Evolutionary conservation across 1,140 invertebrate genomes (phyloP).

Genomic region (Choristoneura fumiferana): DNA sequence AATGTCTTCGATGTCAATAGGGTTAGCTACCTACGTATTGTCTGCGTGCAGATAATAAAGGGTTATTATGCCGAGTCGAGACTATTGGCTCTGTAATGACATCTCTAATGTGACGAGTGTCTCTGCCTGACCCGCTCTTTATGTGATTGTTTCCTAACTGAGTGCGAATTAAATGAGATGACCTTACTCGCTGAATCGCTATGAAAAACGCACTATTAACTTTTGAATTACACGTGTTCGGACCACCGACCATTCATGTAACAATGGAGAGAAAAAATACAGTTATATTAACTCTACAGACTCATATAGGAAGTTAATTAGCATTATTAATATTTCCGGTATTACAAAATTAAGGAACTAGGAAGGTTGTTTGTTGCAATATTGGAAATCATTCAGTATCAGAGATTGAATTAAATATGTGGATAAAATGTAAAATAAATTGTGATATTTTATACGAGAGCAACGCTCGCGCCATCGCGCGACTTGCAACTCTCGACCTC

Average conservation of each 20-base stretch:
- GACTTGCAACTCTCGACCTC: conserved; percentile 35
- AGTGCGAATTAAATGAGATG: not conserved
- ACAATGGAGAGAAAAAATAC: conserved; percentile 16
- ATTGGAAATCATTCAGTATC: not conserved
- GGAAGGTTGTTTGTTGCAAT: not conserved
- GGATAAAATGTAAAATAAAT: not conserved
- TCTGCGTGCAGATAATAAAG: conserved; percentile 34
- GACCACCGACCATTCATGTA: not conserved
- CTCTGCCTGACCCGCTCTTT: conserved; percentile 4
- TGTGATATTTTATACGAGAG: not conserved
- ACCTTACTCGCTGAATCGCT: conserved; percentile 1
- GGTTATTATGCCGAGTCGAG: conserved; percentile 31
- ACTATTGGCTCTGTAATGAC: conserved; percentile 26
- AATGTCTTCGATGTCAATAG: conserved; percentile 7
- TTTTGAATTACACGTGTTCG: not conserved
- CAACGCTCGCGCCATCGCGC: not conserved
- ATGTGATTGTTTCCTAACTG: not conserved
- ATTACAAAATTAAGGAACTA: not conserved
- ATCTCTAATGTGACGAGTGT: conserved; percentile 3
- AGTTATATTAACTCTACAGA: not conserved
- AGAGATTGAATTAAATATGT: not conserved
- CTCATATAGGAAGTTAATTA: conserved; percentile 16
- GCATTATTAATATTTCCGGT: conserved; percentile 7
- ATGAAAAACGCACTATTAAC: not conserved
- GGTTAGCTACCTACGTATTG: conserved; percentile 19